A percentile compares a stretch with the other conserved stretches of the same genome.
Evolutionary conservation across 2,888 invertebrate genomes (phyloP).

Genomic region (Parthenolecanium corni): DNA sequence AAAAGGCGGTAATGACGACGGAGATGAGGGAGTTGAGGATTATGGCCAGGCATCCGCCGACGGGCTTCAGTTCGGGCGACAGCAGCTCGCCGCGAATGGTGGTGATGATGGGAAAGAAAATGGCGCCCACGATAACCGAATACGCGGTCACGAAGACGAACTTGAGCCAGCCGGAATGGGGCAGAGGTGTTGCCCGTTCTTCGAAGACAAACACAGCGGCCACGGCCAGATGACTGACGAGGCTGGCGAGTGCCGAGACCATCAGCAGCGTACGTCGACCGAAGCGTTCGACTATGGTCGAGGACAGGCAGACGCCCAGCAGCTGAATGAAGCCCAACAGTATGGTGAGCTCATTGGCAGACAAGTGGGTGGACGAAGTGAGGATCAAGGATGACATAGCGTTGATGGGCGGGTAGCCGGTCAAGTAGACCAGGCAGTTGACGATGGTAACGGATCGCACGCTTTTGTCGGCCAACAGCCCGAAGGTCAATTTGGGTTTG

Average conservation of each 20-base stretch:
- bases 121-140: not conserved
- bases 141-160: not conserved
- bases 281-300: not conserved
- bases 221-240: too few species aligned
- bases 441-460: not conserved
- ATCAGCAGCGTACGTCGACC: slow-evolving; percentile 3
- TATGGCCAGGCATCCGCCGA: not conserved
- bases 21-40: not conserved
- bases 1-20: not conserved
- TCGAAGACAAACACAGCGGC: too few species aligned
- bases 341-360: not conserved
- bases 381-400: not conserved
- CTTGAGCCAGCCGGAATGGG: too few species aligned
- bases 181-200: too few species aligned
- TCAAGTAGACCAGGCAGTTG: not conserved
- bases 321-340: slow-evolving; percentile 1
- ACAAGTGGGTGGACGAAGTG: not conserved
- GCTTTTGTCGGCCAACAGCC: not conserved
- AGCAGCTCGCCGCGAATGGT: not conserved
- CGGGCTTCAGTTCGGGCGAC: not conserved
- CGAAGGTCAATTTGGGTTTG: not conserved
- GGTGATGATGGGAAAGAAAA: not conserved
- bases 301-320: not conserved
- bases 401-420: not conserved
- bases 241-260: not conserved